A percentile compares a stretch with the other conserved stretches of the same genome.
Conservation (phyloP, 1,140 invertebrate genomes). For the Drosophila kohkoa region DNA sequence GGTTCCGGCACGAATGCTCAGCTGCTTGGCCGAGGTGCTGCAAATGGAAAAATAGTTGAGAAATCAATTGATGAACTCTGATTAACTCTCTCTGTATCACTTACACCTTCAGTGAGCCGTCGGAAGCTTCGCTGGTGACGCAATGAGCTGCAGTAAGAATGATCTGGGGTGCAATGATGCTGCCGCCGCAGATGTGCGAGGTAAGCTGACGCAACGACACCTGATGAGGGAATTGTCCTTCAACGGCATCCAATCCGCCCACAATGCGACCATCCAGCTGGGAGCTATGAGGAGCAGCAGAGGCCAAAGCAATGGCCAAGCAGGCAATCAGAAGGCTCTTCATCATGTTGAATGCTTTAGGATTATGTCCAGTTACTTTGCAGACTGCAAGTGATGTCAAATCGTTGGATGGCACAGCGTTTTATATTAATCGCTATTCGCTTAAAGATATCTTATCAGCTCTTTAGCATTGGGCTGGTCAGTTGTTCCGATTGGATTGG, state of each 20-base stretch:
- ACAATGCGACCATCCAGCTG: conserved; percentile 45
- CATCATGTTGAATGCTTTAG: background rate
- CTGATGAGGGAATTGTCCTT: conserved; percentile 60
- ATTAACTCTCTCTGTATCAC: background rate
- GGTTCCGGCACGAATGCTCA: conserved; percentile 59
- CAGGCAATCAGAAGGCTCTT: conserved; percentile 2
- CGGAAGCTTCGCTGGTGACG: background rate
- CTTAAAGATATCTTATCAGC: conserved; percentile 4
- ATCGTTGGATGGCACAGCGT: background rate
- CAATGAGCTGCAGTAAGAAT: conserved; percentile 12
- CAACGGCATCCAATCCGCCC: conserved; percentile 48
- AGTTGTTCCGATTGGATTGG: background rate
- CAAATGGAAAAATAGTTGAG: too few relatives aligned
- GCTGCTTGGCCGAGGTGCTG: conserved; percentile 11
- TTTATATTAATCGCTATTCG: background rate
- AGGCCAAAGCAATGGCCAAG: background rate
- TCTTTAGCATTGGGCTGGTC: too few relatives aligned
- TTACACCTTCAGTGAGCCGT: background rate
- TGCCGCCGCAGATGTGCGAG: background rate
- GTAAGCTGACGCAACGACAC: conserved; percentile 31
- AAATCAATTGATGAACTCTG: too few relatives aligned
- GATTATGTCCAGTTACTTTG: background rate
- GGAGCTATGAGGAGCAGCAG: background rate
- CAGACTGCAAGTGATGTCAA: conserved; percentile 1
- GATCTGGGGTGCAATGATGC: background rate